phyloP scores from a whole-genome alignment of 2,113 vertebrate species.

The Gymnorhina tibicen region DNA sequence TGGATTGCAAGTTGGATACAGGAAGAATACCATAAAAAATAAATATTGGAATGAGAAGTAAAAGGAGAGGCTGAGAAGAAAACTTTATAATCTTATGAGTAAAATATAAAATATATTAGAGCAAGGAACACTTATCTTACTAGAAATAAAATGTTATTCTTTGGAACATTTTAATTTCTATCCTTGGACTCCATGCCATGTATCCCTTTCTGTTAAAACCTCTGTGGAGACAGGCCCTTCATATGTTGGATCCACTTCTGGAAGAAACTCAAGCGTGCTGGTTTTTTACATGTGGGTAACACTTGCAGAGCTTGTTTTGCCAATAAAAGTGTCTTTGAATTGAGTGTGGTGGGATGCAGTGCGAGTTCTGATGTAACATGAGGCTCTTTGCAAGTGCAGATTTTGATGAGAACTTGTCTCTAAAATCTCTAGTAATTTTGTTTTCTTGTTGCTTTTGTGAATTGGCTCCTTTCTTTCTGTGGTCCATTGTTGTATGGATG shows the following conservation, averaged over 20 bases:
- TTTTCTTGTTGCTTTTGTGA: slow-evolving; percentile 43
- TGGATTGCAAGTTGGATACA: neutral
- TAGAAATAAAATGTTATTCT: neutral
- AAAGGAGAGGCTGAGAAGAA: neutral
- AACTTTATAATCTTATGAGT: neutral
- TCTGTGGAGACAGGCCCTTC: neutral
- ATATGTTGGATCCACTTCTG: neutral
- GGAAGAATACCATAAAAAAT: neutral
- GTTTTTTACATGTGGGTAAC: slow-evolving; percentile 30
- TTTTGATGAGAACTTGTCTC: neutral
- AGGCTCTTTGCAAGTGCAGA: neutral
- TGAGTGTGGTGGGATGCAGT: slow-evolving; percentile 29
- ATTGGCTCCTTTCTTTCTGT: slow-evolving; percentile 15
- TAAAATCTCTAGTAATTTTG: slow-evolving; percentile 22
- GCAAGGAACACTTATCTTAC: neutral
- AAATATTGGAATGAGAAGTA: neutral
- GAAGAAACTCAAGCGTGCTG: neutral
- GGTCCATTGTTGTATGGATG: neutral
- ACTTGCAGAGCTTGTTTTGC: slow-evolving; percentile 46
- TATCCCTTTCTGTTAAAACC: neutral
- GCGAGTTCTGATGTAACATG: neutral
- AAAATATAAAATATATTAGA: neutral
- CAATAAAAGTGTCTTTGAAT: slow-evolving; percentile 43
- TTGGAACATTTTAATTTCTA: neutral
- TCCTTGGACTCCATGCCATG: neutral